Evolutionary conservation across 2,113 vertebrate species (phyloP), one percentile per base, ranked within the genome.

Genomic region (Camelus bactrianus): DNA sequence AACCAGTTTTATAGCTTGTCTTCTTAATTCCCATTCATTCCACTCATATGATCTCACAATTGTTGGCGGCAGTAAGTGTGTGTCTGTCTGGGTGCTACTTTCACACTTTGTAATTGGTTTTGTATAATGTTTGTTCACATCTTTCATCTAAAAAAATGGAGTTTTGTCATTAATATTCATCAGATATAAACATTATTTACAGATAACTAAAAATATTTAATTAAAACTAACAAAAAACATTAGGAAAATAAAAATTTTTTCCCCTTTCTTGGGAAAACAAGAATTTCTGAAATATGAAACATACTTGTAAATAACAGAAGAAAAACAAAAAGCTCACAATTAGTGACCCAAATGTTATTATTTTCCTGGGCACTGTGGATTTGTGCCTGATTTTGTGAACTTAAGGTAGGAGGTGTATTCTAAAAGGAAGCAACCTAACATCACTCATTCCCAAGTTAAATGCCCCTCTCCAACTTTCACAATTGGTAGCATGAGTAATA

Each of bases 1-100:
- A 97, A 99, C 99, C 99, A 99, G 89, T 98, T 99, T 99, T 96
- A 99, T 98, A 73, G 99, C 99, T 99, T 99, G 99, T 97, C 99
- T 98, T 96, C 99, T 98, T 89, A 99, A 98, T 89, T 99, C 99
- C 99, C 99, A 99, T 98, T 99, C 99, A 82, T 99, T 99, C 99
- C 99, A 99, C 94, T 99, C 99, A 6, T 99, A 99, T 2, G 99
- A 98, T 80, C 94, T 98, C 89, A 98, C 98, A 35, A 99, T 98
- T 96, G 99, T 99, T 81, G 99, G 98, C 97, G 99, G 99, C 97
- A 99, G 58, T 16, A 99, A 99, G 81, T 99, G 99, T n/a, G 98
- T 98, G 65, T 99, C 99, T 0, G 99, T 99, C 93, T 99, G 99
- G 24, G 99, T 99, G 97, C 99, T 64, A 35, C 86, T 98, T 76